Evolutionary conservation across 2,888 invertebrate genomes (phyloP).

Genomic region (Lysandra bellargus): DNA sequence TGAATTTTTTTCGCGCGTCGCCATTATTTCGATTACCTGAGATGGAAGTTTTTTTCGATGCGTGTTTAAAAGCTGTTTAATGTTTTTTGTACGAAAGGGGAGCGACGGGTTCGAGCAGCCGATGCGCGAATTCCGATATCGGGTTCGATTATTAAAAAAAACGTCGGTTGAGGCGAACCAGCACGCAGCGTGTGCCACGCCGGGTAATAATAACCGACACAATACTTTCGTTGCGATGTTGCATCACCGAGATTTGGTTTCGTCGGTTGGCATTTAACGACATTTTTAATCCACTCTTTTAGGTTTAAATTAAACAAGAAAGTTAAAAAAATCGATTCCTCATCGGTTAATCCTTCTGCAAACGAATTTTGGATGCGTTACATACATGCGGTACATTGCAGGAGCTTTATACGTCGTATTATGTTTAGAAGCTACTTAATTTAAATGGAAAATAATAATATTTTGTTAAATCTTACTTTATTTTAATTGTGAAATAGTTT

Average conservation of each 20-base stretch:
- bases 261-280: slow-evolving; percentile 17
- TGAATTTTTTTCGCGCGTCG: slow-evolving; percentile 77
- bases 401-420: neutral
- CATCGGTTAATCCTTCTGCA: neutral
- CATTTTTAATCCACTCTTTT: neutral
- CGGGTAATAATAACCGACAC: slow-evolving; percentile 3
- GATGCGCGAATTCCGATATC: slow-evolving; percentile 77
- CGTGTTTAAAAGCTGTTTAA: slow-evolving; percentile 79
- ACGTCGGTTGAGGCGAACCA: slow-evolving; percentile 37
- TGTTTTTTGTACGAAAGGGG: slow-evolving; percentile 70
- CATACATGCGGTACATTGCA: neutral
- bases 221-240: slow-evolving; percentile 27
- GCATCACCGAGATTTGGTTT: slow-evolving; percentile 15
- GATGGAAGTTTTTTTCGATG: slow-evolving; percentile 68
- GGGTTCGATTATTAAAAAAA: slow-evolving; percentile 61
- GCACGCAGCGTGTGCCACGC: slow-evolving; percentile 35
- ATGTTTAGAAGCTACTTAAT: neutral
- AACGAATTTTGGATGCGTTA: neutral
- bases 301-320: neutral
- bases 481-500: neutral
- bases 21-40: slow-evolving; percentile 80
- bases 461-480: neutral
- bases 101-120: slow-evolving; percentile 69
- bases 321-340: neutral
- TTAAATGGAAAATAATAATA: neutral